Base-by-base conservation (phyloP, 2,113 vertebrate species). In the Cyrtonyx montezumae region DNA sequence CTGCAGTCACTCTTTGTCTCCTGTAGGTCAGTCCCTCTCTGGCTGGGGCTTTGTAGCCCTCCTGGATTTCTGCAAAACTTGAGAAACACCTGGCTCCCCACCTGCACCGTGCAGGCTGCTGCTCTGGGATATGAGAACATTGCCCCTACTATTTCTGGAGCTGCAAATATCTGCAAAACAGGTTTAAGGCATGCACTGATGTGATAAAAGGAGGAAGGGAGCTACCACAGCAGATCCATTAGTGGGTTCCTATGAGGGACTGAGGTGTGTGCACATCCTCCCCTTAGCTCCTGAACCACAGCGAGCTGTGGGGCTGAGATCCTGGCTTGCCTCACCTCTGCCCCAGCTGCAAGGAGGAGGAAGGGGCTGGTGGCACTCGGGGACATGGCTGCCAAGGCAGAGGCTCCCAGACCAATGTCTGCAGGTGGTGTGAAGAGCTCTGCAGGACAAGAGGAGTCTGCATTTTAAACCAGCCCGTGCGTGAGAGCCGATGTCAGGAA, bases 161-260 rank as follows among this genome's bases (percentile, higher is more conserved):
- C 70, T 90, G 63, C 70, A 56, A 63, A 55, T 25, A 48, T 23
- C 46, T 88, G 89, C 34, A 79, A 74, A 49, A 48, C 34, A 40
- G 42, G 30, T 75, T 77, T 49, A 20, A 76, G 58, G 37, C 42
- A 40, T 11, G 16, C 34, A 5, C 28, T 36, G 46, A 49, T 71
- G 28, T 81, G 81, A 92, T 84, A 55, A 69, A 93, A 91, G 71
- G 48, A 82, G 59, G n/a, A 81, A 51, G 25, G 37, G 66, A 88
- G 51, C 75, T 80, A 75, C 69, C 58, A 77, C 53, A 81, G 58
- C 55, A 80, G 56, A 79, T 56, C 51, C 75, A 86, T 79, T 73
- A 14, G 46, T 66, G 20, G 20, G 32, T 43, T 91, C 62, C 49
- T 40, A 49, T 17, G 11, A 34, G 71, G 49, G 49, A 40, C 22